Evolutionary conservation across 2,888 invertebrate species (phyloP).

Genomic region (Anoplius nigerrimus): DNA sequence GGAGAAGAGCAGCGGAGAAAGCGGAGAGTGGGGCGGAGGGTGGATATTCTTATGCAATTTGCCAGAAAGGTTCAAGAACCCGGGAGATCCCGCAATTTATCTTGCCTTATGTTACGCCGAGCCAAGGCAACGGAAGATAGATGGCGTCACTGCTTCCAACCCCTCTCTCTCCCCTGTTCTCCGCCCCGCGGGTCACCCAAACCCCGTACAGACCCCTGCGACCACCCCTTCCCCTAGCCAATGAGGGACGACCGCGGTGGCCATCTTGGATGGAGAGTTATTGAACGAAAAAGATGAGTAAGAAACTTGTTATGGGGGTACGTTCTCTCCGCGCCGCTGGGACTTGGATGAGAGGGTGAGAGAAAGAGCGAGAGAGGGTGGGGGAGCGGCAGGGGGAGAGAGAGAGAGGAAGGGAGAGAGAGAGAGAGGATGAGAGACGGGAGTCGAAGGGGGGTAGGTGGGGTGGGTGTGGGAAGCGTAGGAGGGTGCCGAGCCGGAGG

Average conservation of each 20-base stretch:
- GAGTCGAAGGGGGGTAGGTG: constrained; percentile 30
- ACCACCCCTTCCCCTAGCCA: constrained; percentile 75
- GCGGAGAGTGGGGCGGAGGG: constrained; percentile 54
- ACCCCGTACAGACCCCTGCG: constrained; percentile 65
- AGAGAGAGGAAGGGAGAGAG: too few species aligned
- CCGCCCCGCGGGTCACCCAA: constrained; percentile 58
- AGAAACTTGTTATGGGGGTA: constrained; percentile 75
- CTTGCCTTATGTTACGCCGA: constrained; percentile 76
- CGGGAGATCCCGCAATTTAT: constrained; percentile 76
- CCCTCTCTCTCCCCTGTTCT: constrained; percentile 53
- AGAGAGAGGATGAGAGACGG: constrained; percentile 19
- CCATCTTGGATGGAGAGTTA: constrained; percentile 76
- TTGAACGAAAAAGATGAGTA: constrained; percentile 76
- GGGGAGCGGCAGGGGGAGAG: constrained; percentile 22
- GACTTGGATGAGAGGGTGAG: constrained; percentile 43
- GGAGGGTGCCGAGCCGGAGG: constrained; percentile 44
- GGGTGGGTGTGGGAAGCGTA: constrained; percentile 43
- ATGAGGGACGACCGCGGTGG: constrained; percentile 76
- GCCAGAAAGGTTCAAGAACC: constrained; percentile 76
- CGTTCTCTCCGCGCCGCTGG: constrained; percentile 64
- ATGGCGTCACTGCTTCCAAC: constrained; percentile 75
- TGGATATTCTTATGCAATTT: constrained; percentile 76
- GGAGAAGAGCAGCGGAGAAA: constrained; percentile 14
- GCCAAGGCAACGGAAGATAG: constrained; percentile 76
- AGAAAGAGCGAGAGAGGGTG: constrained; percentile 33